Evolutionary conservation across 23 tunicate genomes (phyloP), one percentile per base, ranked within the genome.

Genomic region (Trididemnum nubilum): DNA sequence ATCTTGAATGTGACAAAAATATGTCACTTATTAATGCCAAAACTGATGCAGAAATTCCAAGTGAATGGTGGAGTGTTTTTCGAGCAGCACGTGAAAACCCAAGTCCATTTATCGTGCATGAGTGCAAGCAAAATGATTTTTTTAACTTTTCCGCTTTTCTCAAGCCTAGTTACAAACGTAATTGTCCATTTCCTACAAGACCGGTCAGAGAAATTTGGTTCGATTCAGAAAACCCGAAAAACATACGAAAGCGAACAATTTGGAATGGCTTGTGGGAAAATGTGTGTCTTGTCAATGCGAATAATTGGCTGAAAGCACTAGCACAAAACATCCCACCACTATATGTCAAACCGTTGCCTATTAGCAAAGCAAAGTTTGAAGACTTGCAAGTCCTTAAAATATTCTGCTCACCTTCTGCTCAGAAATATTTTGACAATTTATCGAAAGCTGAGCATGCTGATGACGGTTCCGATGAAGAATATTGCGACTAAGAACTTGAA

Each of bases 141-240:
- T 9, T 31, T 9, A 3, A 25, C n/a, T 30, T 69, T 69, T 69
- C 74, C 18, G 38, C 19, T 9, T 33, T 28, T 69, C 25, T 31
- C 5, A 34, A 30, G 33, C 22, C 22, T n/a, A 31, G 36, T 9
- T 69, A 69, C 74, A 69, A 69, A 69, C 3, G 25, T 3, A 69
- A 7, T 69, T 69, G 74, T 32, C 74, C 74, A 12, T 69, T 69
- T 69, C 74, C 74, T n/a, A 69, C n/a, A 7, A 33, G 74, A 33
- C 74, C 74, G 19, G 38, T 69, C 2, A 3, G 74, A 38, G 74
- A 69, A 69, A 21, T 69, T 18, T 69, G 74, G 36, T 69, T 69
- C 25, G 39, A 69, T 69, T 21, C 38, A 5, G n/a, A 33, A 7
- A 69, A 69, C 2, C 74, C 38, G 7, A 69, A 69, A 69, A n/a